Base-by-base conservation (phyloP, 2,888 invertebrate species). In the Cheilosia impressa region DNA sequence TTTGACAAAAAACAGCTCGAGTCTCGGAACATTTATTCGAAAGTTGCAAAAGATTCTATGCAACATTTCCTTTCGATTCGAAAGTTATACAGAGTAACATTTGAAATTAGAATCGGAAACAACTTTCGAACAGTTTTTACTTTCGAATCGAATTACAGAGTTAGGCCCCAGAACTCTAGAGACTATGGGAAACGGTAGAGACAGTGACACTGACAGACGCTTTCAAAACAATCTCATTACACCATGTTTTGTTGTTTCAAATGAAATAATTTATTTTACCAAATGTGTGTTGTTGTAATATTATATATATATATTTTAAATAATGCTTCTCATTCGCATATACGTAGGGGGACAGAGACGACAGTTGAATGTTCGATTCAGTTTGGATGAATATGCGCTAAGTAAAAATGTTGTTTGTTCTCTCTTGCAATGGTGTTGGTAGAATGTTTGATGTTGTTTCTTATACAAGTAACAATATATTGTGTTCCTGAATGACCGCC, bases 381-480 rank as follows among this genome's bases (percentile, higher is more conserved):
- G 71, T 62, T 79, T 76, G 50, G 55, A 79, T 72, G 71, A 84
- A 79, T 63, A 82, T 88, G 79, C 82, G 79, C 82, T 82, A 87
- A 87, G 88, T 89, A 87, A 88, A 89, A 90, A 89, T 89, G 87
- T 72, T 78, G 60, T 87, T 85, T 77, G 41, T 75, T 78, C 45
- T 38, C 41, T 72, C 53, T 66, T 60, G 34, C 63, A 60, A 79
- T 78, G 81, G 53, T 83, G 63, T 71, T 72, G 75, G 65, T 87
- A 88, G 87, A 76, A 87, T 88, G 88, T 88, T 89, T 88, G 45
- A 24, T 52, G 88, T 87, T 89, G 87, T 77, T 78, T 63, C 71
- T 87, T 62, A 58, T 78, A 27, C 27, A 27, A 5, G 27, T 27
- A 78, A 87, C 87, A 87, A 87, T 87, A 85, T 27, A 79, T 78